Conservation (phyloP, 2,888 invertebrate genomes). For the Drymonia ruficornis region DNA sequence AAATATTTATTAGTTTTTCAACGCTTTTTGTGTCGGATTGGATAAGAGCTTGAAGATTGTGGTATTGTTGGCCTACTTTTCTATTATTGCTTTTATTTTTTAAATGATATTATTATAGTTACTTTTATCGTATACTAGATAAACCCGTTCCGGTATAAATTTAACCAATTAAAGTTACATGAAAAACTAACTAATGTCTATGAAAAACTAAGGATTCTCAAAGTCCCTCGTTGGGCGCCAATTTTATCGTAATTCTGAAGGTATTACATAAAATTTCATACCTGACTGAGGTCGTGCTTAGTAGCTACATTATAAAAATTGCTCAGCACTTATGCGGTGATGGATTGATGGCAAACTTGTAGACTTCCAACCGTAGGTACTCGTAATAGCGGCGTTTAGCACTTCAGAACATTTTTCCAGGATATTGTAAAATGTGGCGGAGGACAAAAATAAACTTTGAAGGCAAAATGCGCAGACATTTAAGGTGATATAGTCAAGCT, state of each 20-base stretch:
- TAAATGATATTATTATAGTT: too few species aligned
- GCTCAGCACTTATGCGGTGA: conserved; percentile 31
- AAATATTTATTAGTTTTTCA: conserved; percentile 28
- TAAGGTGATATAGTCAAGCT: too few species aligned
- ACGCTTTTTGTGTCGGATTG: too few species aligned
- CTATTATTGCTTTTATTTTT: too few species aligned
- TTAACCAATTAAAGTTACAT: too few species aligned
- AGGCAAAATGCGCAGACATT: too few species aligned
- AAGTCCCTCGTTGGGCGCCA: conserved; percentile 22
- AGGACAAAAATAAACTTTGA: neutral
- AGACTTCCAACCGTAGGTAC: conserved; percentile 23
- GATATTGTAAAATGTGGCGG: conserved; percentile 15
- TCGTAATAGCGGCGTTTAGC: conserved; percentile 37
- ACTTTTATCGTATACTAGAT: too few species aligned
- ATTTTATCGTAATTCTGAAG: too few species aligned
- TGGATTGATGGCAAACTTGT: conserved; percentile 34
- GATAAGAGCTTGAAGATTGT: too few species aligned
- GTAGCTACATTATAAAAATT: conserved; percentile 27
- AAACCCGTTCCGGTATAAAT: too few species aligned
- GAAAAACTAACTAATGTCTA: too few species aligned
- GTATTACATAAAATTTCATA: neutral
- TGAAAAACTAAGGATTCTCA: neutral
- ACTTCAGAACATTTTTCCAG: conserved; percentile 23
- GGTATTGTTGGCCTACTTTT: too few species aligned
- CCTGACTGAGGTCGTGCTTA: neutral